Evolutionary conservation across 2,113 vertebrate species (phyloP).

Genomic region (Stercorarius parasiticus): DNA sequence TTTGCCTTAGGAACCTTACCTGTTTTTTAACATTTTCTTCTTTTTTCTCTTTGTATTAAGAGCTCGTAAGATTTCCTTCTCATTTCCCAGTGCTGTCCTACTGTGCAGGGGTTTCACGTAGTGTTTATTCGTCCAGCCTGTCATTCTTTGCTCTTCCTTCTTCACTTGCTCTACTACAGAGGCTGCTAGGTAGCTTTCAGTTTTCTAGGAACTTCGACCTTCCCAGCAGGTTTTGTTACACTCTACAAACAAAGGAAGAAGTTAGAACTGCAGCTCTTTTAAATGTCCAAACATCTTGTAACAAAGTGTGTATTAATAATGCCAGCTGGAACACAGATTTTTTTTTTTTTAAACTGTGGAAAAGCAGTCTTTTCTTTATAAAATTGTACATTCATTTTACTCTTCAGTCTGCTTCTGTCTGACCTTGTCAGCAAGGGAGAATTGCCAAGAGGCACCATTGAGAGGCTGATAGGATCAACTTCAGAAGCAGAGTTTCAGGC

Average conservation of each 20-base stretch:
- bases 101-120: slow-evolving; percentile 38
- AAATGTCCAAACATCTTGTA: slow-evolving; percentile 57
- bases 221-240: slow-evolving; percentile 62
- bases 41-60: slow-evolving; percentile 40
- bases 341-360: not conserved
- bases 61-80: slow-evolving; percentile 31
- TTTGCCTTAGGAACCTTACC: slow-evolving; percentile 29
- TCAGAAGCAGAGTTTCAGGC: slow-evolving; percentile 36
- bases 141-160: slow-evolving; percentile 57
- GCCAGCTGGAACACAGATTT: slow-evolving; percentile 27
- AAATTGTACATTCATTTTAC: slow-evolving; percentile 38
- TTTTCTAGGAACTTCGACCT: slow-evolving; percentile 62
- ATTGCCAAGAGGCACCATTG: not conserved
- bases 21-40: slow-evolving; percentile 36
- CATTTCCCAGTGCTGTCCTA: slow-evolving; percentile 39
- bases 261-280: slow-evolving; percentile 59
- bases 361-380: slow-evolving; percentile 34
- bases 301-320: slow-evolving; percentile 61
- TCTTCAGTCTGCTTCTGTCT: not conserved
- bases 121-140: slow-evolving; percentile 57
- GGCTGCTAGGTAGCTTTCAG: slow-evolving; percentile 52
- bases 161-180: slow-evolving; percentile 58
- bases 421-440: slow-evolving; percentile 60
- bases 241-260: slow-evolving; percentile 54
- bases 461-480: not conserved